These are phyloP conservation scores for Dicranocentrus wangi DNA, from an alignment of 2,888 invertebrate genomes.

Conservation along the genomic window DNA sequence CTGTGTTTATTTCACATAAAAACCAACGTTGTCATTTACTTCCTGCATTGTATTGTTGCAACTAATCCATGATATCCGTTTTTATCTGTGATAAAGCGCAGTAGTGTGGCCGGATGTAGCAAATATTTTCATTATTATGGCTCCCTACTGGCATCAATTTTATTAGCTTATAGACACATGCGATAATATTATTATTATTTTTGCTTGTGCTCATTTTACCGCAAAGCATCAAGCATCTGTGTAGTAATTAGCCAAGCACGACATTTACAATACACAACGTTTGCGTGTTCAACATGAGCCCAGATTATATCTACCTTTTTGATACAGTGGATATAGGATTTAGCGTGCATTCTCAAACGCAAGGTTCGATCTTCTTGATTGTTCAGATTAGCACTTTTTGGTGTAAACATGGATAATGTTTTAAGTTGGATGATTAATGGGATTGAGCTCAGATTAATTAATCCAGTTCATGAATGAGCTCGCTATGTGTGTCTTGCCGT, in stretches of 20 bases:
- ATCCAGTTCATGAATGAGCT: not conserved
- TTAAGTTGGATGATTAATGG: slow-evolving; percentile 8
- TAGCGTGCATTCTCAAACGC: not conserved
- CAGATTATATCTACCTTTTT: too few species aligned
- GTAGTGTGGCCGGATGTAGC: slow-evolving; percentile 44
- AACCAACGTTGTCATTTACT: slow-evolving; percentile 32
- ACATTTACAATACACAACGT: slow-evolving; percentile 5
- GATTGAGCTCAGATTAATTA: not conserved
- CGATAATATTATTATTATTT: not conserved
- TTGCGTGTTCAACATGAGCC: not conserved
- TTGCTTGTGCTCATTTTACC: slow-evolving; percentile 31
- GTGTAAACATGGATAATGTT: not conserved
- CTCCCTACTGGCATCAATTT: slow-evolving; percentile 33
- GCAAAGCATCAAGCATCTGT: slow-evolving; percentile 25
- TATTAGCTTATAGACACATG: slow-evolving; percentile 3
- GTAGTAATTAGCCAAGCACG: slow-evolving; percentile 47
- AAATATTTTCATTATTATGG: slow-evolving; percentile 10
- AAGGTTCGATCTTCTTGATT: slow-evolving; percentile 3
- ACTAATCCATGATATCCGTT: slow-evolving; percentile 29
- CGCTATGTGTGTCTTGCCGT: too few species aligned
- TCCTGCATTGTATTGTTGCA: slow-evolving; percentile 36
- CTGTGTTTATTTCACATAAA: slow-evolving; percentile 52
- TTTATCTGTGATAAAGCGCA: not conserved
- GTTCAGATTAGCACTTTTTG: not conserved
- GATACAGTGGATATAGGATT: too few species aligned